Conservation (phyloP, 2,797 vertebrate genomes). For the Holocentrus rufus region DNA sequence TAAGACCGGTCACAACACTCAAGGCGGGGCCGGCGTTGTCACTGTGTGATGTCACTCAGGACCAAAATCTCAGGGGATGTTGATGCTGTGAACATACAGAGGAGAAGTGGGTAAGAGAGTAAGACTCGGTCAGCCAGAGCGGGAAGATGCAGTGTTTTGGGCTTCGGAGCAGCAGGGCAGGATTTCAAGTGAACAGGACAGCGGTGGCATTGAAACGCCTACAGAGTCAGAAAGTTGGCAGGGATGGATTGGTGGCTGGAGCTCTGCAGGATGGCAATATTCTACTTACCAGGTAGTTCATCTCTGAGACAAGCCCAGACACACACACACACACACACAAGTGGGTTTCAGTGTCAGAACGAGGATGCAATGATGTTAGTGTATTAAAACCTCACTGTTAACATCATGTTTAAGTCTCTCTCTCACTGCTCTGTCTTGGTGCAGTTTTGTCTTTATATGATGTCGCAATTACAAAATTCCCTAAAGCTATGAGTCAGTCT, state of each 20-base stretch:
- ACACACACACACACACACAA: conserved; percentile 16
- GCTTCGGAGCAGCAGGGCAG: conserved; percentile 22
- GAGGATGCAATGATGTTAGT: not conserved
- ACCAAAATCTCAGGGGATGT: not conserved
- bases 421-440: not conserved
- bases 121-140: conserved; percentile 1
- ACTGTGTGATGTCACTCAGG: conserved; percentile 22
- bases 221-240: not conserved
- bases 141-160: conserved; percentile 55
- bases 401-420: not conserved
- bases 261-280: conserved; percentile 10
- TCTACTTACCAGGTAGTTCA: conserved; percentile 67
- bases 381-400: not conserved
- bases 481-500: not conserved
- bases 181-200: conserved; percentile 16
- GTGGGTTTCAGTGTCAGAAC: not conserved
- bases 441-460: not conserved
- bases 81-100: conserved; percentile 15
- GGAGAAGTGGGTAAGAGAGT: conserved; percentile 4
- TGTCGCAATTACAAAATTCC: conserved; percentile 1
- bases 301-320: conserved; percentile 14
- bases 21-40: conserved; percentile 14
- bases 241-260: conserved; percentile 21
- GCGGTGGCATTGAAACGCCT: not conserved
- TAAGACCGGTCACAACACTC: conserved; percentile 36